Conservation (phyloP, 2,113 vertebrate species). For the Carettochelys insculpta region DNA sequence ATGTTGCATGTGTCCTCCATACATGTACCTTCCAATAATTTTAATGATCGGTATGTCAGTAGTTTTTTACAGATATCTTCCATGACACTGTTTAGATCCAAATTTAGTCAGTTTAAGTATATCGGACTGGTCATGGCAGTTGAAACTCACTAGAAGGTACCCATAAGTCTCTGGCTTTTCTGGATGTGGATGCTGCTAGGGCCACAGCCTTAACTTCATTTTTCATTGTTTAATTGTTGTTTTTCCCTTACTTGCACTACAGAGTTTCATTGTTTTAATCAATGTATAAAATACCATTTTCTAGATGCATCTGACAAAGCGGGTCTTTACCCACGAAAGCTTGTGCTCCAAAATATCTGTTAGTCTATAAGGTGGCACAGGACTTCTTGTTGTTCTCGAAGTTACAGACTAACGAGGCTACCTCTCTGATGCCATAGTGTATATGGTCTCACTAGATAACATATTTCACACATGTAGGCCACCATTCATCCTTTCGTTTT, state of each 20-base stretch:
- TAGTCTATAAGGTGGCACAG: too few species aligned
- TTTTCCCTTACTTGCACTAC: neutral
- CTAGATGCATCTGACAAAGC: neutral
- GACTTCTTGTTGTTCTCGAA: too few species aligned
- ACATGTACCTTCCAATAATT: neutral
- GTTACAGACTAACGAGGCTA: too few species aligned
- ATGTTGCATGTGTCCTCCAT: neutral
- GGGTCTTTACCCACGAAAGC: too few species aligned
- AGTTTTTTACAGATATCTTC: neutral
- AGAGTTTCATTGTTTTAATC: neutral
- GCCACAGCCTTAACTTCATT: neutral
- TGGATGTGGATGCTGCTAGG: neutral
- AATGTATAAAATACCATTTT: neutral
- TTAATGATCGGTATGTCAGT: neutral
- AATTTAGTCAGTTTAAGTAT: neutral
- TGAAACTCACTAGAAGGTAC: neutral
- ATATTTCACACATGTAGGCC: fast-evolving
- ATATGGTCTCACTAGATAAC: neutral
- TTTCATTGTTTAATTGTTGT: neutral
- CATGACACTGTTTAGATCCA: neutral
- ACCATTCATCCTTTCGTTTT: neutral
- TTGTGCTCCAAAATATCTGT: too few species aligned
- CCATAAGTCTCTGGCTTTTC: neutral
- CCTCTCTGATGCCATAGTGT: neutral
- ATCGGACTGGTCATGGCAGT: neutral